Evolutionary conservation across 2,888 invertebrate genomes (phyloP), one percentile per base, ranked within the genome.

Genomic region (Callyntrura guangdongensis): DNA sequence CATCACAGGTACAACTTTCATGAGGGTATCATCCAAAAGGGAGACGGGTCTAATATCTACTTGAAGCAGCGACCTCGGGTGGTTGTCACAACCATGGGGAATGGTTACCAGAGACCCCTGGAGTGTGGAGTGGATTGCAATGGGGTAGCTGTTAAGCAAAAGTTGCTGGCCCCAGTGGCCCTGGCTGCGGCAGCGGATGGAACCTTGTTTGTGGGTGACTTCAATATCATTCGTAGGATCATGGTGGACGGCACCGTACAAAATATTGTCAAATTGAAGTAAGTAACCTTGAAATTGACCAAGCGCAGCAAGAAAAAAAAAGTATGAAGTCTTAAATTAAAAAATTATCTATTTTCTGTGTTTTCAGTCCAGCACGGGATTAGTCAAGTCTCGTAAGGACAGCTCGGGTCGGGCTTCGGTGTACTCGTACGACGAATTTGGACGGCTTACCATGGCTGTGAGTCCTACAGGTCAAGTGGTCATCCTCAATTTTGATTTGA

Each of bases 1-100:
- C 99, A 99, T 95, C 99, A 99, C 95, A 98, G 99, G 95, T 99
- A 99, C 95, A 99, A 99, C 95, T 99, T 99, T 96, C 98, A 99
- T 94, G 99, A 99, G 96, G 99, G 98, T 25, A 99, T 99, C 92
- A 96, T 99, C 69, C 99, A 99, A 95, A 99, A 99, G 95, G 99
- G 99, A 59, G 99, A 99, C 94, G 99, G 99, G 86, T 98, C 98
- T 1, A 97, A 98, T 67, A 96, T 92, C 56, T 99, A 99, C 95
- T 96, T 99, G 95, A 99, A 98, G 94, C 97, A 98, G 94, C 98
- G 98, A 94, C 98, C 98, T 69, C 96, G 98, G 94, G 98, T 97
- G 69, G 97, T 99, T 6, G 96, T 98, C 74, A 98, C 98, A 1
- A 96, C 98, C 0, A 97, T 99, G 97, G 99, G 98, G 11, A 98